phyloP scores from a whole-genome alignment of 2,888 invertebrate genomes.

The Thymelicus lineola region DNA sequence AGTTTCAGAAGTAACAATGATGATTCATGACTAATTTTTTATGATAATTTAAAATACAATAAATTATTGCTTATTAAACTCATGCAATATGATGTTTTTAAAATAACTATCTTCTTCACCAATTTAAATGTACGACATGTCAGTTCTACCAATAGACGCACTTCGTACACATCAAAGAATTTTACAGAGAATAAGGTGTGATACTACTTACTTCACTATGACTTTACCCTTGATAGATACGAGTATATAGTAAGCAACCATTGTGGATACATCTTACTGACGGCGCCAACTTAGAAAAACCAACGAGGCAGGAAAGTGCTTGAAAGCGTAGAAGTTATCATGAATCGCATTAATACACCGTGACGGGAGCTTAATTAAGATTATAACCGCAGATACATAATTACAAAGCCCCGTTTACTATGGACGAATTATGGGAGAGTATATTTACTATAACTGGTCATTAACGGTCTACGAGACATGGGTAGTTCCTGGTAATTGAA shows the following conservation, averaged over 20 bases:
- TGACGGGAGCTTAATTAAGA: slow-evolving; percentile 71
- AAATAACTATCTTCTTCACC: no score
- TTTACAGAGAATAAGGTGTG: no score
- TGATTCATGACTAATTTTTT: no score
- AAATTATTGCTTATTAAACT: no score
- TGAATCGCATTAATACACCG: slow-evolving; percentile 72
- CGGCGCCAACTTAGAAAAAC: slow-evolving; percentile 58
- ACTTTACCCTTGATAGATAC: neutral
- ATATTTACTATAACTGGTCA: neutral
- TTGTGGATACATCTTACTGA: slow-evolving; percentile 42
- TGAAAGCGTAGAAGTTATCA: slow-evolving; percentile 59
- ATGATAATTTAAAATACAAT: no score
- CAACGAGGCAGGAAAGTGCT: slow-evolving; percentile 70
- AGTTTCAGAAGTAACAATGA: no score
- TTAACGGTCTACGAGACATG: no score
- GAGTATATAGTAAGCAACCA: slow-evolving; percentile 20
- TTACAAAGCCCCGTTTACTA: slow-evolving; percentile 6
- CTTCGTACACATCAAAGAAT: no score
- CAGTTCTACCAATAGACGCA: no score
- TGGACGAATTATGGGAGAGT: slow-evolving; percentile 12
- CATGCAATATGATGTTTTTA: no score
- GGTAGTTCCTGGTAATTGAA: no score
- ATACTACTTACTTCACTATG: neutral
- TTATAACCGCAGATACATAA: slow-evolving; percentile 57
- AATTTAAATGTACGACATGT: no score